Evolutionary conservation across 2,113 vertebrate genomes (phyloP), one percentile per base, ranked within the genome.

Genomic region (Bolborhynchus lineola): DNA sequence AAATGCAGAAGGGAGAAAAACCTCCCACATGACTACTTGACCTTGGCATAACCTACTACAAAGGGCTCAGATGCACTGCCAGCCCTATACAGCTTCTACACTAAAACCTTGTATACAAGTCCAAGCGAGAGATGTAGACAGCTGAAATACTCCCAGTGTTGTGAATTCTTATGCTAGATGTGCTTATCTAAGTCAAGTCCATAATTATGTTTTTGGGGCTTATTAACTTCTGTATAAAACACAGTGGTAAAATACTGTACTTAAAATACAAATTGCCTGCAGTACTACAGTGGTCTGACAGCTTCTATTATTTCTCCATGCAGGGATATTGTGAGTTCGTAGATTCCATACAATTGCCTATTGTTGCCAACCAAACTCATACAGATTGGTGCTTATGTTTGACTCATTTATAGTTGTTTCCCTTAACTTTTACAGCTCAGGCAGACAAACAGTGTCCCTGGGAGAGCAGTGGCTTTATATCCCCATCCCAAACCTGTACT

Each of bases 261-360:
- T 97, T 93, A 75, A 90, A 80, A 79, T 91, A 93, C 87, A 95
- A 95, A 96, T 87, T 71, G 80, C 53, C 92, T 35, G 78, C 82
- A 53, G 67, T 33, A 47, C 64, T 41, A n/a, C 2, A 49, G 41
- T 20, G n/a, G 86, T 88, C 95, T 97, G 92, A 92, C 95, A 97
- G 86, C 69, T 95, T 75, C 88, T 91, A 1, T 39, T 83, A 31
- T 81, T 71, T n/a, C 59, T 50, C 44, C 26, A 19, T 4, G 64
- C 76, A 52, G 35, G 77, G 52, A 62, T 26, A 81, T 37, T 47
- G 82, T 4, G 57, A 86, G 86, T 90, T 63, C 46, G 91, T 93
- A 91, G 94, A 75, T 62, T 93, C 91, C 49, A 3, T 55, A 39
- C 39, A 81, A 86, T 70, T 92, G 96, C 95, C 96, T 84, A 47